Conservation (phyloP, 2,113 vertebrate genomes). For the Eclectus roratus region DNA sequence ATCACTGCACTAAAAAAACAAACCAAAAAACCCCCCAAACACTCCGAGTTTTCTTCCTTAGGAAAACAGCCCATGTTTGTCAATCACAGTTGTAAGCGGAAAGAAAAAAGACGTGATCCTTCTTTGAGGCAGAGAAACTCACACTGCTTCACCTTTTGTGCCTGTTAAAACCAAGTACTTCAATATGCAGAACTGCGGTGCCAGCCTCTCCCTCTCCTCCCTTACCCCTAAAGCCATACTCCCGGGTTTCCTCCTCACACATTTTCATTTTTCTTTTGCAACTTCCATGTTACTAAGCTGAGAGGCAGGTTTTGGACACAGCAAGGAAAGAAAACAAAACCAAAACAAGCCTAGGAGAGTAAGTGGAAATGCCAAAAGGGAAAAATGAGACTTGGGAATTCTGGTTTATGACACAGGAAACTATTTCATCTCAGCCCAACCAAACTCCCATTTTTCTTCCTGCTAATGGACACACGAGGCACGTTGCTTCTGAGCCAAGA, state of each 20-base stretch:
- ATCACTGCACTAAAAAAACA: not conserved
- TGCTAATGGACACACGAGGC: not conserved
- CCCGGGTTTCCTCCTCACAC: not conserved
- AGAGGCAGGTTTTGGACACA: not conserved
- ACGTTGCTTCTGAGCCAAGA: not conserved
- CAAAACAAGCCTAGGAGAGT: not conserved
- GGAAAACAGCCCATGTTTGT: not conserved
- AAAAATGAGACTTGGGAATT: not conserved
- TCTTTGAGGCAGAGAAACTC: not conserved
- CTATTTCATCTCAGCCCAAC: not conserved
- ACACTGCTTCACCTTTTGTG: not conserved
- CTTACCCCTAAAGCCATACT: not conserved
- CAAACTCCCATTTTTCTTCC: not conserved
- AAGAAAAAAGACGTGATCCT: not conserved
- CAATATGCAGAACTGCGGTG: not conserved
- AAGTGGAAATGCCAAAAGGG: not conserved
- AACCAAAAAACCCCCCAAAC: not conserved
- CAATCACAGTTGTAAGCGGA: not conserved
- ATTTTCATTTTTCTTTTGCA: not conserved
- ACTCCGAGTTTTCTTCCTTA: not conserved
- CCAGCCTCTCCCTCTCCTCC: not conserved
- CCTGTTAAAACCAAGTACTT: not conserved
- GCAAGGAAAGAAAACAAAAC: not conserved
- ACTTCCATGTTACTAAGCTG: not conserved
- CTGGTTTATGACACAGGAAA: not conserved